Evolutionary conservation across 2,888 invertebrate genomes (phyloP).

Genomic region (Helobdella robusta): DNA sequence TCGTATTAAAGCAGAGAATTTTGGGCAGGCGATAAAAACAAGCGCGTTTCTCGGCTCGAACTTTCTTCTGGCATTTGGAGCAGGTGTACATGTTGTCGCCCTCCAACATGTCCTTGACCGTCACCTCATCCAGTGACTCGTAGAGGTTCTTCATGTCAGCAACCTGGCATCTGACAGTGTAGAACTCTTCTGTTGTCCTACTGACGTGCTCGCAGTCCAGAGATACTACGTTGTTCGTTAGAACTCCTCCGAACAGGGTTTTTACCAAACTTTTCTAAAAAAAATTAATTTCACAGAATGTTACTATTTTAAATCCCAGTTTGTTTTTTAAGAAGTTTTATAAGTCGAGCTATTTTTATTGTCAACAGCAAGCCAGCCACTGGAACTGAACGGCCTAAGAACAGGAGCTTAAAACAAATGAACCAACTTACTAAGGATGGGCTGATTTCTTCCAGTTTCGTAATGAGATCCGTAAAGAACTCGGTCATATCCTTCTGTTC

Average conservation of each 20-base stretch:
- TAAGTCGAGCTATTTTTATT: no score
- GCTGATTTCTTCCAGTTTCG: constrained; percentile 90
- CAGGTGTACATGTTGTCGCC: constrained; percentile 97
- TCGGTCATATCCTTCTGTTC: constrained; percentile 98
- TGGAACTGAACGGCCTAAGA: no score
- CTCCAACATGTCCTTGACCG: constrained; percentile 87
- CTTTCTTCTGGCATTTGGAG: constrained; percentile 86
- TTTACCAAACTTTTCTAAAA: constrained; percentile 71
- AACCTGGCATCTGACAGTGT: constrained; percentile 88
- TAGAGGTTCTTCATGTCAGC: constrained; percentile 91
- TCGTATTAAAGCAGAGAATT: constrained; percentile 88
- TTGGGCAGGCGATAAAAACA: constrained; percentile 70
- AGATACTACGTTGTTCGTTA: constrained; percentile 89
- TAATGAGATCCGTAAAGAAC: constrained; percentile 90
- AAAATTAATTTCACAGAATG: not conserved
- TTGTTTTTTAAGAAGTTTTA: no score
- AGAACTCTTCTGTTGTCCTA: constrained; percentile 85
- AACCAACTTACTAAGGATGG: constrained; percentile 55
- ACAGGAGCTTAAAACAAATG: not conserved
- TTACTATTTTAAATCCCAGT: no score
- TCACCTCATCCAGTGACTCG: constrained; percentile 89
- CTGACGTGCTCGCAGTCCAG: constrained; percentile 91
- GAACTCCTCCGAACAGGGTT: constrained; percentile 79
- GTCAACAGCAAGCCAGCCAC: no score
- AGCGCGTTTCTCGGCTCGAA: constrained; percentile 72